Evolutionary conservation across 2,888 invertebrate species (phyloP), one percentile per base, ranked within the genome.

Genomic region (Eupithecia dodoneata): DNA sequence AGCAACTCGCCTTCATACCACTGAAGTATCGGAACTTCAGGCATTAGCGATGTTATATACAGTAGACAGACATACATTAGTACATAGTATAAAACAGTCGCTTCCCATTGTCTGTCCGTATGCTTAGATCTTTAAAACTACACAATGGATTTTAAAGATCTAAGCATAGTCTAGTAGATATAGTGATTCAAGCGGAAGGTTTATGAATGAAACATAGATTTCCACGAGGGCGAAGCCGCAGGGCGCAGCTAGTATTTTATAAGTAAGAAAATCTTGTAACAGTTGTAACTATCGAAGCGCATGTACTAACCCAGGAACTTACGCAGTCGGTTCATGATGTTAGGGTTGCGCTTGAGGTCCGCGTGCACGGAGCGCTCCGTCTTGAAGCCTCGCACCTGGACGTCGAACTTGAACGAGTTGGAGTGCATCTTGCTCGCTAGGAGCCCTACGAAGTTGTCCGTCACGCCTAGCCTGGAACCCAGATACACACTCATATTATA

Each of bases 1-100:
- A 99, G 95, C 79, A 99, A 94, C 92, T 99, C 98, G 12, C 98
- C 98, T 85, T 97, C 96, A 89, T 98, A 98, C 98, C 98, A 98
- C 66, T 95, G 95, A 95, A 98, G 96, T 72, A 96, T 96, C 49
- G 97, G 96, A 66, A 97, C 96, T 83, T 97, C 96, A 79, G 97
- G 96, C 91, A 98, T 97, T 75, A 99, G 94, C 82, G 97, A 97
- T 83, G 97, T 97, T 0, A 30, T 30, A 30, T 30, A 30, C 30
- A 30, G 30, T 30, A 30, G 30, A 30, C 30, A 30, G 0, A 30
- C 30, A 30, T 30, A 30, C 30, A 30, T 30, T 30, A 30, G 30
- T 30, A 30, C 30, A 30, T 30, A 30, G 30, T 1, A 30, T 30
- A 30, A 30, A 30, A 30, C 30, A 30, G 30, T 30, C 30, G 30